Evolutionary conservation across 2,888 invertebrate species (phyloP), one percentile per base, ranked within the genome.

Genomic region (Abrostola tripartita): DNA sequence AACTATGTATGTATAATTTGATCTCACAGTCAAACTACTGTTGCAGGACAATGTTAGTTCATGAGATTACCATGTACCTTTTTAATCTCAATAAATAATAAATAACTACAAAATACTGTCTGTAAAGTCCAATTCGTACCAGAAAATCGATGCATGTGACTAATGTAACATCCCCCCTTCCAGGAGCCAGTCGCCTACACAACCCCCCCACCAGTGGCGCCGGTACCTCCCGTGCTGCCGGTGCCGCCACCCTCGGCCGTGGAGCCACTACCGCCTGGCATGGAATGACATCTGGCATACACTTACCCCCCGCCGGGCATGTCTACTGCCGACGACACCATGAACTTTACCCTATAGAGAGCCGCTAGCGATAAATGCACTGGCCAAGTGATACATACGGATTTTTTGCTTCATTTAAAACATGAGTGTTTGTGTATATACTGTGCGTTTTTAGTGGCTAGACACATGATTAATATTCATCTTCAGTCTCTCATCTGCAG

Each of bases 231-330:
- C 0, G 52, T 52, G 1, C 38, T 47, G 0, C 81, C 85, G 0
- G 79, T 72, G 0, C 78, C 78, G 0, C 71, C 72, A 0, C 76
- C 78, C 11, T 88, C 85, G 71, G 89, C 85, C 0, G 37, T 89
- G 37, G 93, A 93, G 59, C 93, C 93, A 0, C 74, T 93, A 0
- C 93, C 93, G 0, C 93, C 93, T 0, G 93, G 93, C 4, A 93
- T 93, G 93, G 93, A 93, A 55, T 92, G 83, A 90, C 80, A 8
- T n/a, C 24, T 35, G 9, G 11, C 11, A 11, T 11, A 9, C 6
- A 7, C 36, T 11, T n/a, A 0, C 6, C 9, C n/a, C 14, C 6
- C 5, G 12, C 44, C 24, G 1, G 24, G 14, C 44, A 44, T 7
- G 14, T 14, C n/a, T n/a, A 4, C 24, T 35, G 8, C 52, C 42